These are phyloP conservation scores for Bostrychus sinensis DNA, from an alignment of 2,113 vertebrate species.

Conservation along the genomic window DNA sequence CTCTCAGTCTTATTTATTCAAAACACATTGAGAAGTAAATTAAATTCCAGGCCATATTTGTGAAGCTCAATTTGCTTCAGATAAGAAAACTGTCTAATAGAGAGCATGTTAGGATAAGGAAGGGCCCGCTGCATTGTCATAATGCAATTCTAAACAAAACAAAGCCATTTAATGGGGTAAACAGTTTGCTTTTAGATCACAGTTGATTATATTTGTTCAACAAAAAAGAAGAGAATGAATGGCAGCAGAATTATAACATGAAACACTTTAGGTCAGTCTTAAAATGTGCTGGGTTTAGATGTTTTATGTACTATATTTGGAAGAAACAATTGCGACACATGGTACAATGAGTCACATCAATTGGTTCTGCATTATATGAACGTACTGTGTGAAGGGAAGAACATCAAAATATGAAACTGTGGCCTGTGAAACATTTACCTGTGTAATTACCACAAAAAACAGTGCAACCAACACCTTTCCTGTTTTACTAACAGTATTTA, in stretches of 20 bases:
- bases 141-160: slow-evolving; percentile 56
- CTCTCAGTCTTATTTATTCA: slow-evolving; percentile 48
- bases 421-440: not conserved
- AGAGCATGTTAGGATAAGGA: slow-evolving; percentile 26
- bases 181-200: slow-evolving; percentile 39
- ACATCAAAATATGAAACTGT: not conserved
- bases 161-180: slow-evolving; percentile 57
- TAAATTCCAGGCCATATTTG: slow-evolving; percentile 56
- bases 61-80: slow-evolving; percentile 56
- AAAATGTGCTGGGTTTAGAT: not conserved
- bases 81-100: slow-evolving; percentile 63
- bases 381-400: no score
- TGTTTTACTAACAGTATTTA: slow-evolving; percentile 16
- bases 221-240: slow-evolving; percentile 30
- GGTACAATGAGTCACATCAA: not conserved
- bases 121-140: slow-evolving; percentile 20
- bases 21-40: slow-evolving; percentile 67
- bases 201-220: slow-evolving; percentile 58
- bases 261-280: slow-evolving; percentile 41
- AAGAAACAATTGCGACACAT: slow-evolving; percentile 7
- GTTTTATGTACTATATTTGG: not conserved
- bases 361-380: not conserved
- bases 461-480: slow-evolving; percentile 16
- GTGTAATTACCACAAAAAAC: not conserved
- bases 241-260: slow-evolving; percentile 28